Percentiles rank a stretch among this genome's conserved stretches.
Evolutionary conservation across 1,140 invertebrate species (phyloP).

Genomic region (Cydia amplana): DNA sequence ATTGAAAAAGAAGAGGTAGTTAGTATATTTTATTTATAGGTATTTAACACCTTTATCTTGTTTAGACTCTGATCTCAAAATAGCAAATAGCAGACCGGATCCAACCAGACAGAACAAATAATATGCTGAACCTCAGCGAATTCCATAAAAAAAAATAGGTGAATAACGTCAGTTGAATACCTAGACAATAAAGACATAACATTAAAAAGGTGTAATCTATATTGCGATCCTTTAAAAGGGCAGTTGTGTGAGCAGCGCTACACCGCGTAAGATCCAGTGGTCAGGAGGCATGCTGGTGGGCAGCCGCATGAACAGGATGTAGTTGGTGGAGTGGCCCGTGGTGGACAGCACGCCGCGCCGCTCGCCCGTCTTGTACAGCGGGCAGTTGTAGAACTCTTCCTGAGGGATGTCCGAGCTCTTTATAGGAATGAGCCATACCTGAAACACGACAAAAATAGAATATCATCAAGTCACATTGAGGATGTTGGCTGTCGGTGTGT

Average conservation of each 20-base stretch:
- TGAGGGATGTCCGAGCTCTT: conserved; percentile 84
- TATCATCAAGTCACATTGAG: background rate
- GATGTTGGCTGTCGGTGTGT: too few relatives aligned
- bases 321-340: conserved; percentile 96
- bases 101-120: background rate
- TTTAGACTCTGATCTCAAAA: too few relatives aligned
- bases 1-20: too few relatives aligned
- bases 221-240: conserved; percentile 63
- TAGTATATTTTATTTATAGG: too few relatives aligned
- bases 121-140: background rate
- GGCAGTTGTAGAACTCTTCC: conserved; percentile 86
- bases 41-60: too few relatives aligned
- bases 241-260: conserved; percentile 90
- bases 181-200: background rate
- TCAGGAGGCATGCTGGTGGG: conserved; percentile 83
- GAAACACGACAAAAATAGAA: background rate
- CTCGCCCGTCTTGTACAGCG: conserved; percentile 94
- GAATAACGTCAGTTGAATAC: too few relatives aligned
- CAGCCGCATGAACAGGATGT: conserved; percentile 89
- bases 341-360: conserved; percentile 91
- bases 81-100: background rate
- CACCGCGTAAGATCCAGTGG: conserved; percentile 95
- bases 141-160: too few relatives aligned
- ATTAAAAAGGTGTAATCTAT: background rate
- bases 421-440: conserved; percentile 90